phyloP scores from a whole-genome alignment of 2,888 invertebrate species.

The Carterocephalus palaemon region DNA sequence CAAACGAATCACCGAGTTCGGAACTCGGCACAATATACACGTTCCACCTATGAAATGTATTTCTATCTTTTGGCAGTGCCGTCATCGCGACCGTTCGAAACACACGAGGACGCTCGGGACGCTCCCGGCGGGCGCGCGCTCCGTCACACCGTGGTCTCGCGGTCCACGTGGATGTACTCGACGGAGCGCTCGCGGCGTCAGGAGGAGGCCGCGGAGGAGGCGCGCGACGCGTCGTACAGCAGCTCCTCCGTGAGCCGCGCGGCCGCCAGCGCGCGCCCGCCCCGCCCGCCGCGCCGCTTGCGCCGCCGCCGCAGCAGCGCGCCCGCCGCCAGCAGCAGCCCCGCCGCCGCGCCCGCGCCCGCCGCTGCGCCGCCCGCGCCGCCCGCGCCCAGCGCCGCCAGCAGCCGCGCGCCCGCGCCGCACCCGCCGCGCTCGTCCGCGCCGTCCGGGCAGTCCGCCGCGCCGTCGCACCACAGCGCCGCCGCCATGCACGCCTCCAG shows the following conservation, averaged over 20 bases:
- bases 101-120: conserved; percentile 7
- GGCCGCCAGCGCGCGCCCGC: conserved; percentile 79
- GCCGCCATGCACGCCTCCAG: conserved; percentile 87
- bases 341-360: conserved; percentile 73
- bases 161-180: conserved; percentile 95
- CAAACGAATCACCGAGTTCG: conserved; percentile 3
- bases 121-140: conserved; percentile 40
- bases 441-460: conserved; percentile 82
- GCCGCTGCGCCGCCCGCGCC: conserved; percentile 65
- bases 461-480: conserved; percentile 71
- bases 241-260: conserved; percentile 84
- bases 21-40: conserved; percentile 12
- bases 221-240: conserved; percentile 80
- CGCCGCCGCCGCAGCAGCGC: conserved; percentile 78
- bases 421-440: conserved; percentile 81
- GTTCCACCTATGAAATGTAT: conserved; percentile 11
- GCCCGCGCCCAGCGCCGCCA: conserved; percentile 83
- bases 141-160: conserved; percentile 93
- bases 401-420: conserved; percentile 50
- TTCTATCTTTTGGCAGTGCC: conserved; percentile 21
- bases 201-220: conserved; percentile 81
- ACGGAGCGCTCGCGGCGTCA: conserved; percentile 94
- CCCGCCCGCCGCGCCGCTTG: conserved; percentile 79
- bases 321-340: conserved; percentile 53
- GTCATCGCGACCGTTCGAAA: conserved; percentile 12